phyloP scores from a whole-genome alignment of 1,140 invertebrate genomes.

The Pectinophora gossypiella region DNA sequence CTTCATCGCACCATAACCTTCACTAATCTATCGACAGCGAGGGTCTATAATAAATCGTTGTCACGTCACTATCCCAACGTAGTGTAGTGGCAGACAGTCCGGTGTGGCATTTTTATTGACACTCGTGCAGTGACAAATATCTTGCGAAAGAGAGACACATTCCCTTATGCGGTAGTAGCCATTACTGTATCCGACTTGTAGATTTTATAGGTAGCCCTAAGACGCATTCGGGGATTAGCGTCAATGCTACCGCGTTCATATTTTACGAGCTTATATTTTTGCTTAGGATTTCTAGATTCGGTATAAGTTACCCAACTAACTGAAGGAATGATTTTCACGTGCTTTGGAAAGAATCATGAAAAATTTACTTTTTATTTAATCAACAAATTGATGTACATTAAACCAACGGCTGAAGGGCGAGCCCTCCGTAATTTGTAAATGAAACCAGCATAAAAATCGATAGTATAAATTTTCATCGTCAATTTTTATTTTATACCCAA shows the following conservation, averaged over 20 bases:
- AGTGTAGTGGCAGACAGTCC: slow-evolving; percentile 60
- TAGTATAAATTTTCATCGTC: slow-evolving; percentile 49
- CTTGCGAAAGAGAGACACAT: slow-evolving; percentile 6
- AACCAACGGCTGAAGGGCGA: too few relatives aligned
- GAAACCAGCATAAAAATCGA: slow-evolving; percentile 37
- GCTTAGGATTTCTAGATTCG: too few relatives aligned
- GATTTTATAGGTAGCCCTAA: slow-evolving; percentile 2
- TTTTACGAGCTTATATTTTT: too few relatives aligned
- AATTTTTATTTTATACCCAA: slow-evolving; percentile 43
- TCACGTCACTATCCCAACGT: slow-evolving; percentile 37
- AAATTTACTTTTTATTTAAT: too few relatives aligned
- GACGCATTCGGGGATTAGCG: not conserved
- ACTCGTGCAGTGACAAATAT: slow-evolving; percentile 70
- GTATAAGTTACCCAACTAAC: too few relatives aligned
- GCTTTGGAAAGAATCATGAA: too few relatives aligned
- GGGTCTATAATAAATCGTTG: too few relatives aligned
- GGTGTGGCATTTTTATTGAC: slow-evolving; percentile 73
- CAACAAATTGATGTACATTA: too few relatives aligned
- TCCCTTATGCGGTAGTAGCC: not conserved
- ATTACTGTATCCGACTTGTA: not conserved
- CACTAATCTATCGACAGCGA: slow-evolving; percentile 19
- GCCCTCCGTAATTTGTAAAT: too few relatives aligned
- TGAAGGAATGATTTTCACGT: too few relatives aligned
- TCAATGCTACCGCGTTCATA: too few relatives aligned
- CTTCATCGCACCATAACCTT: too few relatives aligned